These are phyloP conservation scores for Eriocheir sinensis DNA, from an alignment of 1,140 invertebrate genomes.

Conservation along the genomic window DNA sequence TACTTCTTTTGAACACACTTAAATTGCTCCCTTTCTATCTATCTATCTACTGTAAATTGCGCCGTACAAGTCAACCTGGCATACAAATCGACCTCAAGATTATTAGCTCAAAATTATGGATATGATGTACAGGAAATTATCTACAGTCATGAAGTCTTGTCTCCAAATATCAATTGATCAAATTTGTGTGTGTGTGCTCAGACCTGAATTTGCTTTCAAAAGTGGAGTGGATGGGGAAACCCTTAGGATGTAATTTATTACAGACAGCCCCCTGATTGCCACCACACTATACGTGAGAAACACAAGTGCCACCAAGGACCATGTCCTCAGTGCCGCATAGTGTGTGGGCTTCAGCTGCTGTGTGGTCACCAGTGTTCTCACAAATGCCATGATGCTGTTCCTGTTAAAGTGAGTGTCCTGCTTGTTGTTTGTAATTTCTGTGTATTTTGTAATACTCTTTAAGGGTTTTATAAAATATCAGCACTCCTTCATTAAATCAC, in stretches of 20 bases:
- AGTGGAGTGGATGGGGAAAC: background rate
- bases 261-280: conserved; percentile 89
- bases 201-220: too few species aligned
- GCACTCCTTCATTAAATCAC: too few species aligned
- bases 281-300: conserved; percentile 87
- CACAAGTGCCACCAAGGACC: conserved; percentile 94
- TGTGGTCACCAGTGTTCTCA: conserved; percentile 91
- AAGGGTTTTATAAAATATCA: too few species aligned
- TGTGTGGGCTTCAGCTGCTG: conserved; percentile 86
- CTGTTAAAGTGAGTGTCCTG: conserved; percentile 82
- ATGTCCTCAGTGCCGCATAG: conserved; percentile 91
- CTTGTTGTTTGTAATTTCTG: background rate
- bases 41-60: background rate
- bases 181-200: too few species aligned
- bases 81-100: too few species aligned
- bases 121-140: too few species aligned
- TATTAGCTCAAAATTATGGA: too few species aligned
- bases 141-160: too few species aligned
- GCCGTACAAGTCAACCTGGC: conserved; percentile 22
- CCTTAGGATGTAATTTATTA: background rate
- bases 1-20: too few species aligned
- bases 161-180: too few species aligned
- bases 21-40: conserved; percentile 35
- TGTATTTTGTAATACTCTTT: background rate
- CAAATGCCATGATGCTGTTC: conserved; percentile 91